Base-by-base conservation (phyloP, 2,888 invertebrate genomes). In the Archips xylosteana region DNA sequence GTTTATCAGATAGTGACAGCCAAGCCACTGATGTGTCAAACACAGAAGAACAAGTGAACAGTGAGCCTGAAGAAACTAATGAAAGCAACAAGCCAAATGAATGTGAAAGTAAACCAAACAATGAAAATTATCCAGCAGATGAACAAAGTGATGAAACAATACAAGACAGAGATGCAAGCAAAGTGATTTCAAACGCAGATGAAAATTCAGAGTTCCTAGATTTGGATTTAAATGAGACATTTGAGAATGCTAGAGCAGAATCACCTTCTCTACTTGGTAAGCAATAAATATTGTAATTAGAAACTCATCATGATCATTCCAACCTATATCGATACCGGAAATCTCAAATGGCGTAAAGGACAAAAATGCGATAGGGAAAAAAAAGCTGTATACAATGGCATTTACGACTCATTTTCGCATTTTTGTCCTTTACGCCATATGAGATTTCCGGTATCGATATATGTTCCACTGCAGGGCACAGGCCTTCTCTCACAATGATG, bases 181-280 rank as follows among this genome's bases (percentile, higher is more conserved):
- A 47, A 12, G 63, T 47, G 36, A 51, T 8, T 15, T 34, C 64
- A 32, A 65, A 34, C 8, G 4, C 64, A 1, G 49, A 78, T 47
- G 69, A 70, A 10, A 68, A 49, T 32, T 23, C 39, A 57, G 47
- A 51, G 32, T n/a, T 73, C 1, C 8, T 80, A 0, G 67, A 79
- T 51, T 78, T 79, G 73, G 71, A 79, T 39, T 67, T 78, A 12
- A 75, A 78, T 76, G 81, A 80, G 45, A 78, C 76, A 57, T 69
- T 70, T 23, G 75, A 42, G 0, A 63, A 76, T 70, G 13, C 34
- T 54, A 66, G 75, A 59, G 65, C 79, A 23, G 82, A 76, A 34
- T 87, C 89, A 54, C 86, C 83, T 54, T 85, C 87, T 54, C 42
- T 86, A 73, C 75, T 86, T 72, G 45, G 89, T 89, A 81, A 84